Conservation (phyloP, 2,797 vertebrate genomes). For the Anas acuta region DNA sequence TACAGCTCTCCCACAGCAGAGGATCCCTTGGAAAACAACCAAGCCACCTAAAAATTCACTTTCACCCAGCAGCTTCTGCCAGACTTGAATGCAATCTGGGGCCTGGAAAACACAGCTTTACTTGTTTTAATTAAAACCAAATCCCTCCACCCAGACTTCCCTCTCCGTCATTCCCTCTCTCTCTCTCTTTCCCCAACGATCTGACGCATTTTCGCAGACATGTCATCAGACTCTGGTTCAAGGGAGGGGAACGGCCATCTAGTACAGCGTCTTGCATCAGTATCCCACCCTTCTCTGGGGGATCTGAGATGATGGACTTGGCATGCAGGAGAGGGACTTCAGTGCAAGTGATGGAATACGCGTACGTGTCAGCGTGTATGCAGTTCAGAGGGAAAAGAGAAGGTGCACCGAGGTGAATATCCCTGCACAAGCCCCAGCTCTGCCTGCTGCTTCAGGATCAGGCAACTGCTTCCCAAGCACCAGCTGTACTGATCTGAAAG, state of each 20-base stretch:
- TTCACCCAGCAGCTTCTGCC: neutral
- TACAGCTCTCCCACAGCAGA: neutral
- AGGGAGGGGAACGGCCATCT: neutral
- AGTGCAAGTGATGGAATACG: neutral
- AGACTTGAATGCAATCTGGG: neutral
- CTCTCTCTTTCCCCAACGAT: neutral
- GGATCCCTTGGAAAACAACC: neutral
- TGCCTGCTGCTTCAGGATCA: neutral
- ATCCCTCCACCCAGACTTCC: slow-evolving; percentile 30
- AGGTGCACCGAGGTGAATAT: neutral
- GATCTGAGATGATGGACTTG: slow-evolving; percentile 1
- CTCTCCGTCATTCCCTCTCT: neutral
- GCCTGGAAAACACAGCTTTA: slow-evolving; percentile 20
- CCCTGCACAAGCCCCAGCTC: neutral
- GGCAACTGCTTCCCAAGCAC: neutral
- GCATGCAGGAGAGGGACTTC: neutral
- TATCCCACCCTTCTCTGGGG: slow-evolving; percentile 36
- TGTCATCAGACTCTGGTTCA: slow-evolving; percentile 40
- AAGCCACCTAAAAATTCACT: slow-evolving; percentile 21
- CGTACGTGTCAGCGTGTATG: rapidly evolving
- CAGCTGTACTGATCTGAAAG: neutral
- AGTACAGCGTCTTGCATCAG: neutral
- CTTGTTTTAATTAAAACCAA: slow-evolving; percentile 67
- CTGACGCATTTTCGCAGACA: slow-evolving; percentile 28
- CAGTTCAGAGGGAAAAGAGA: neutral